These are phyloP conservation scores for Andrena praecox DNA, from an alignment of 2,888 invertebrate genomes.

Conservation along the genomic window DNA sequence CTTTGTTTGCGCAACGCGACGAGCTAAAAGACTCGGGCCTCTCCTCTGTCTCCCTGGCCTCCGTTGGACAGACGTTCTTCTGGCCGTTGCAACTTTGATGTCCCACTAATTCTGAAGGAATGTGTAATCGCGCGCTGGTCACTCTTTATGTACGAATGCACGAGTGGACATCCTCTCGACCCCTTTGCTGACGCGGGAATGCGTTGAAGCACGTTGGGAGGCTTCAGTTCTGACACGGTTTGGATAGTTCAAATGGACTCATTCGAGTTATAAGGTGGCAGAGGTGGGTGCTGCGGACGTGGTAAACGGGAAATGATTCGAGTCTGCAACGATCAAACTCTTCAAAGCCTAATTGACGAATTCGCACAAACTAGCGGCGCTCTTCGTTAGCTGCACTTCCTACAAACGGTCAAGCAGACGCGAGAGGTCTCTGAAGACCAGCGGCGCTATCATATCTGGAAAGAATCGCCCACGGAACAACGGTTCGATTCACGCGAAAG, in stretches of 20 bases:
- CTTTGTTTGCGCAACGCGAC: slow-evolving; percentile 65
- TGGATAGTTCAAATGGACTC: background rate
- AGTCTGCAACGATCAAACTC: background rate
- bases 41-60: slow-evolving; percentile 60
- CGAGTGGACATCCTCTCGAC: slow-evolving; percentile 55
- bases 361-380: no score
- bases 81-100: slow-evolving; percentile 71
- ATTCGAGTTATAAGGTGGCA: background rate
- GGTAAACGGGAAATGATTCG: background rate
- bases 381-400: no score
- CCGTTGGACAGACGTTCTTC: slow-evolving; percentile 53
- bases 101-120: slow-evolving; percentile 80
- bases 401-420: no score
- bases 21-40: slow-evolving; percentile 53
- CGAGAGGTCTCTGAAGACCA: no score
- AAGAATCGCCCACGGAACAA: no score
- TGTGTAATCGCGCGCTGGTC: slow-evolving; percentile 76
- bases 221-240: background rate
- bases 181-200: slow-evolving; percentile 38
- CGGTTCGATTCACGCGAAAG: no score
- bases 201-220: background rate
- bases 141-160: slow-evolving; percentile 41
- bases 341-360: no score
- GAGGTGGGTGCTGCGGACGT: background rate
- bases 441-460: no score